Conservation (phyloP, 2,888 invertebrate genomes). For the Noctua janthina region DNA sequence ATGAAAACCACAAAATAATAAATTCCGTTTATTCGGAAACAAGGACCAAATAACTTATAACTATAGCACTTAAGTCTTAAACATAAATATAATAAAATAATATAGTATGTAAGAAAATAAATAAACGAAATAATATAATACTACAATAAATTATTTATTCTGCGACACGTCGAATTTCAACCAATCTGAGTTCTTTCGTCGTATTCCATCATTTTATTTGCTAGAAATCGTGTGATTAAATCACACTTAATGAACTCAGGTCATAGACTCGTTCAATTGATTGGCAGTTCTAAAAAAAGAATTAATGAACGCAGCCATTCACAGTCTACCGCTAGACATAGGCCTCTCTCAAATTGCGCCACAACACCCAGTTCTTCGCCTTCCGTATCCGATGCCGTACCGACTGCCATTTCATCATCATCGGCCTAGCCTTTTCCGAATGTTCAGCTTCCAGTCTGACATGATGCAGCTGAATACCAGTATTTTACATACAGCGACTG, state of each 20-base stretch:
- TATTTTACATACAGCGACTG: too few relatives aligned
- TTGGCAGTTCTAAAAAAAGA: neutral
- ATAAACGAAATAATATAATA: too few relatives aligned
- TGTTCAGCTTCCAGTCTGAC: too few relatives aligned
- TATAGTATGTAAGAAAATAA: too few relatives aligned
- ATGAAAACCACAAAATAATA: neutral
- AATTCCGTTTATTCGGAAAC: neutral
- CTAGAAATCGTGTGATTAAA: neutral
- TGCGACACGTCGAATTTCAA: too few relatives aligned
- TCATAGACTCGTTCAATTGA: neutral
- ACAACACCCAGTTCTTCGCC: neutral
- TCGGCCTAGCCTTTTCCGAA: too few relatives aligned
- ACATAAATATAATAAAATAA: too few relatives aligned
- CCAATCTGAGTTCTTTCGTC: too few relatives aligned
- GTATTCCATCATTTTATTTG: neutral
- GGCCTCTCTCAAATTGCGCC: neutral
- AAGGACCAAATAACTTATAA: too few relatives aligned
- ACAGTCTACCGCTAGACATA: neutral
- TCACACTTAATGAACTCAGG: neutral
- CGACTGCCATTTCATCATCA: neutral
- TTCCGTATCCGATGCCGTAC: neutral
- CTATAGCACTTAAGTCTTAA: too few relatives aligned
- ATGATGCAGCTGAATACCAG: too few relatives aligned
- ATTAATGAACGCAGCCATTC: neutral
- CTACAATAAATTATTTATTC: too few relatives aligned